These are phyloP conservation scores for Anoplius nigerrimus DNA, from an alignment of 2,888 invertebrate genomes.

Conservation along the genomic window DNA sequence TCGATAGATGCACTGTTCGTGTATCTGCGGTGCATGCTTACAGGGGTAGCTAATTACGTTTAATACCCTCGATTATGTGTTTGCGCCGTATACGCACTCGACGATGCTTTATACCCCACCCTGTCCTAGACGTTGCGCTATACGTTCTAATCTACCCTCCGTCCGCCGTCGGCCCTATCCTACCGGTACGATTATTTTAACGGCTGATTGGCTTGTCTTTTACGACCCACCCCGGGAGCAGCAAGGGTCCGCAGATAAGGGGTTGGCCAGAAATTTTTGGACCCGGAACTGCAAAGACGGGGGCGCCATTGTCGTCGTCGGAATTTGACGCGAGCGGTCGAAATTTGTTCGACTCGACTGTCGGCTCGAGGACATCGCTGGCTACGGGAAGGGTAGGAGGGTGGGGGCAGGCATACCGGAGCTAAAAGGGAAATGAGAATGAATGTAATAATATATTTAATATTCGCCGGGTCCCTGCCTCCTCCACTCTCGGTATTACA, in stretches of 20 bases:
- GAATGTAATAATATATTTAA: constrained; percentile 75
- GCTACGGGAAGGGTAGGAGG: constrained; percentile 34
- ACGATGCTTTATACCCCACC: constrained; percentile 52
- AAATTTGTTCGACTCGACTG: constrained; percentile 39
- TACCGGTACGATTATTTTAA: constrained; percentile 13
- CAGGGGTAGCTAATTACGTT: constrained; percentile 71
- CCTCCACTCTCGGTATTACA: constrained; percentile 71
- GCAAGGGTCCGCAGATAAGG: not conserved
- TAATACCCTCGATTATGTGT: constrained; percentile 71
- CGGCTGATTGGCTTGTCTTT: constrained; percentile 9
- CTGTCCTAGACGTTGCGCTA: constrained; percentile 15
- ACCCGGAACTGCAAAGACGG: not conserved
- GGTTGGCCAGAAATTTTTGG: not conserved
- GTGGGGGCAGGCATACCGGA: constrained; percentile 52
- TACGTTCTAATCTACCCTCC: not conserved
- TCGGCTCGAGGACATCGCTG: constrained; percentile 55
- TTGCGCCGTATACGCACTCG: constrained; percentile 65
- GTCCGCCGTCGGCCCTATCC: not conserved
- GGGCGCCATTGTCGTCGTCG: not conserved
- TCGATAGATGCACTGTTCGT: constrained; percentile 60
- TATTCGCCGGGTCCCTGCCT: constrained; percentile 70
- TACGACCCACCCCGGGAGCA: no score
- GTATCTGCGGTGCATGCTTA: constrained; percentile 56
- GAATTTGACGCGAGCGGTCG: not conserved
- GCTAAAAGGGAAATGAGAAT: constrained; percentile 72